Evolutionary conservation across 2,888 invertebrate genomes (phyloP).

Genomic region (Panzeria rudis): DNA sequence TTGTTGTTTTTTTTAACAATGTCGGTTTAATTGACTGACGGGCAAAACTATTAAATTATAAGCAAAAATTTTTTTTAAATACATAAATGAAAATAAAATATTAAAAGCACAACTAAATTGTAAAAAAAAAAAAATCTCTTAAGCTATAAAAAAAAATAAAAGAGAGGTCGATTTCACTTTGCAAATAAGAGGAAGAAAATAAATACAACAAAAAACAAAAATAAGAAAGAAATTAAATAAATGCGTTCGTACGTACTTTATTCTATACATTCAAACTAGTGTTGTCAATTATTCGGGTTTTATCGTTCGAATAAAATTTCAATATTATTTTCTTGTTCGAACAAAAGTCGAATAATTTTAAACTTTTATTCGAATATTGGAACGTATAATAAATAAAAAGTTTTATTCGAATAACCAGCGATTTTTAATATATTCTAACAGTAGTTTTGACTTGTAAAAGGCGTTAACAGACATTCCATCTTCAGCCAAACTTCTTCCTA

Average conservation of each 20-base stretch:
- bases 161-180: constrained; percentile 71
- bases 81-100: constrained; percentile 43
- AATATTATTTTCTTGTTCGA: no score
- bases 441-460: no score
- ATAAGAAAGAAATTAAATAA: constrained; percentile 61
- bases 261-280: constrained; percentile 40
- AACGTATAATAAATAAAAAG: no score
- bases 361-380: no score
- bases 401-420: no score
- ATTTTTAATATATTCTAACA: no score
- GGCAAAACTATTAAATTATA: constrained; percentile 57
- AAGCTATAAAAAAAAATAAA: constrained; percentile 17
- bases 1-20: constrained; percentile 9
- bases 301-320: not conserved
- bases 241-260: constrained; percentile 44
- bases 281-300: no score
- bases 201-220: constrained; percentile 29
- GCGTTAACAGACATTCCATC: no score
- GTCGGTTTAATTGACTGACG: constrained; percentile 55
- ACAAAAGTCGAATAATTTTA: no score
- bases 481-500: no score
- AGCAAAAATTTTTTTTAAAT: constrained; percentile 46
- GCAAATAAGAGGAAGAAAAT: constrained; percentile 59
- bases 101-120: constrained; percentile 59
- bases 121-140: constrained; percentile 24